phyloP scores from a whole-genome alignment of 2,113 vertebrate species.

The Caloenas nicobarica region DNA sequence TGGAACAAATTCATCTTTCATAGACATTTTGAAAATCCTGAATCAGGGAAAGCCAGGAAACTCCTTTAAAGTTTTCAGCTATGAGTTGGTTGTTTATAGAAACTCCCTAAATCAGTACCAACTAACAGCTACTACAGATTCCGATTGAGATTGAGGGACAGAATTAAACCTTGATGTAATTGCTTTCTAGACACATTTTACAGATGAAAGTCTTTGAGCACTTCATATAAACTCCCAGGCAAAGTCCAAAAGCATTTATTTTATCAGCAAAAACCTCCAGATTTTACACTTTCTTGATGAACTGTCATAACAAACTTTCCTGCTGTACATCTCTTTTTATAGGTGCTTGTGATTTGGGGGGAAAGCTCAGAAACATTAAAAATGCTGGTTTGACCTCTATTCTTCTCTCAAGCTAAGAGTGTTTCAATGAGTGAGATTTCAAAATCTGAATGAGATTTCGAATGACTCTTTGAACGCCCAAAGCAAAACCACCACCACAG shows the following conservation, averaged over 20 bases:
- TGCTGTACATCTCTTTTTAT: neutral
- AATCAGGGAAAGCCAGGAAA: neutral
- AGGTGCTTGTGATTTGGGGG: neutral
- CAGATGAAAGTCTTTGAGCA: neutral
- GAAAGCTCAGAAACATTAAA: conserved; percentile 5
- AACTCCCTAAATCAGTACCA: neutral
- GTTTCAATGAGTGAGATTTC: conserved; percentile 52
- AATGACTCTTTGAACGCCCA: conserved; percentile 11
- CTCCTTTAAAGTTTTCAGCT: neutral
- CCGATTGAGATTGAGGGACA: neutral
- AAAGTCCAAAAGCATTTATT: conserved; percentile 19
- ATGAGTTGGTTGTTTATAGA: neutral
- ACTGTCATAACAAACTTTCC: conserved; percentile 24
- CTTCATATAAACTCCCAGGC: neutral
- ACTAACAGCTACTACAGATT: neutral
- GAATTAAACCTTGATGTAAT: neutral
- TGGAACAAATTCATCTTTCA: neutral
- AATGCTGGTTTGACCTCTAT: conserved; percentile 23
- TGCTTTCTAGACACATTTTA: neutral
- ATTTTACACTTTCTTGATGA: neutral
- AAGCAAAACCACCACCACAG: conserved; percentile 38
- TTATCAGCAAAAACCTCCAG: neutral
- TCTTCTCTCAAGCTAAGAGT: conserved; percentile 27
- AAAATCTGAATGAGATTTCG: conserved; percentile 58
- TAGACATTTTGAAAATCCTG: neutral